Conservation (phyloP, 1,140 invertebrate genomes). For the Atopsyche davidsoni region DNA sequence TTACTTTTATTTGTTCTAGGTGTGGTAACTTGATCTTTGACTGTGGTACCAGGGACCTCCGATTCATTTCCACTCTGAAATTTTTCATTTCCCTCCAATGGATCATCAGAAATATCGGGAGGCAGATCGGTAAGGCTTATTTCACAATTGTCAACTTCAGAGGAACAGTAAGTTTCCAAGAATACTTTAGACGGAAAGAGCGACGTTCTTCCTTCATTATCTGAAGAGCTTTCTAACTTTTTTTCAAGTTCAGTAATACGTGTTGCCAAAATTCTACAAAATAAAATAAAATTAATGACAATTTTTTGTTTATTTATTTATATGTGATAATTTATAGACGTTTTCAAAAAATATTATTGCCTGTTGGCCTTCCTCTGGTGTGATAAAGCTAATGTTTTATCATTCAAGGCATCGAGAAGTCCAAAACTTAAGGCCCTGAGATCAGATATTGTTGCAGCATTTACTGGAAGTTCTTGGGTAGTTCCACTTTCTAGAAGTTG, state of each 20-base stretch:
- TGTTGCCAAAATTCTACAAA: constrained; percentile 42
- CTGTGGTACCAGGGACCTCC: constrained; percentile 5
- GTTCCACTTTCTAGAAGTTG: constrained; percentile 58
- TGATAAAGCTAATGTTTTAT: constrained; percentile 73
- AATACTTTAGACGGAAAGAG: constrained; percentile 46
- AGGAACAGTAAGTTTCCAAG: constrained; percentile 40
- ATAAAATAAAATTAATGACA: constrained; percentile 2
- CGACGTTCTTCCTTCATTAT: constrained; percentile 42
- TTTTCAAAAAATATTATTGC: constrained; percentile 34
- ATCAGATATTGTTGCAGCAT: constrained; percentile 65
- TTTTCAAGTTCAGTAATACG: constrained; percentile 45
- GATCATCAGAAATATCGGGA: constrained; percentile 34
- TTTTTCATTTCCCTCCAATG: constrained; percentile 33
- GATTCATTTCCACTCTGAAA: constrained; percentile 21
- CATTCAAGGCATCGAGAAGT: constrained; percentile 74
- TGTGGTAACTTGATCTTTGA: constrained; percentile 13
- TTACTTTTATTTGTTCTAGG: constrained; percentile 20
- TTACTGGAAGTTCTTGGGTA: constrained; percentile 57
- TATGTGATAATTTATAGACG: neutral
- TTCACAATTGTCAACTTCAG: constrained; percentile 40
- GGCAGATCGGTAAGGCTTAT: constrained; percentile 30
- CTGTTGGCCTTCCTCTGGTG: constrained; percentile 77
- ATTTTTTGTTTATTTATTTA: constrained; percentile 1
- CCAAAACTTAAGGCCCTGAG: constrained; percentile 69
- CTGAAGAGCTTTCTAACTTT: constrained; percentile 44